Base-by-base conservation (phyloP, 1,140 invertebrate species). In the Drosophila biarmipes region DNA sequence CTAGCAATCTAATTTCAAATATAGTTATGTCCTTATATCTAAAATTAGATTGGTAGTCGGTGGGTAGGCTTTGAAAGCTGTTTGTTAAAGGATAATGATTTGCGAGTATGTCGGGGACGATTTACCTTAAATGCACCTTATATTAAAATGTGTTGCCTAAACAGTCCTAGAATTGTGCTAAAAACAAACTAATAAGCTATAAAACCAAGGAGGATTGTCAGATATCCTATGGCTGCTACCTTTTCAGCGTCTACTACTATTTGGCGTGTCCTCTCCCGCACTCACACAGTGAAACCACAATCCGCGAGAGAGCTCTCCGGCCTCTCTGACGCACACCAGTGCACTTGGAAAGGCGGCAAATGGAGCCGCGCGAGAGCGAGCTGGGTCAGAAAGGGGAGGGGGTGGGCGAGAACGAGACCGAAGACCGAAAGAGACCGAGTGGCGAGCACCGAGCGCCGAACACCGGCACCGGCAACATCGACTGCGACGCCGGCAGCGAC, bases 391-490 rank as follows among this genome's bases (percentile, higher is more conserved):
- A 1, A 8, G 19, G 31, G 24, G 24, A 21, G 17, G 57, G 15
- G 40, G 29, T 14, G 34, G 68, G 56, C 54, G 45, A 55, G 78
- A 72, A 34, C 31, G 35, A 42, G 38, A 71, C 52, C 62, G 63
- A 54, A 54, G 58, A 15, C 45, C 45, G 45, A 46, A 46, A 45
- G 35, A 64, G 40, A 69, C 51, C 61, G 62, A 53, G 27, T 15
- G 21, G 24, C 14, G 15, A 46, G 27, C 38, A 27, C 64, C 78
- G 76, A 82, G n/a, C 38, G 19, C 72, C 78, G 76, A 82, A 66
- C 53, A 57, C 74, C 75, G 80, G 75, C 61, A 73, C 75, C 76
- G 66, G 80, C 76, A 82, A 51, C 54, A 53, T 63, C 37, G 63
- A 62, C 45, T 54, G 75, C 57, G 27, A 48, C 58, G 67, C 42